Base-by-base conservation (phyloP, 2,888 invertebrate species). In the Leptinotarsa haldemani region DNA sequence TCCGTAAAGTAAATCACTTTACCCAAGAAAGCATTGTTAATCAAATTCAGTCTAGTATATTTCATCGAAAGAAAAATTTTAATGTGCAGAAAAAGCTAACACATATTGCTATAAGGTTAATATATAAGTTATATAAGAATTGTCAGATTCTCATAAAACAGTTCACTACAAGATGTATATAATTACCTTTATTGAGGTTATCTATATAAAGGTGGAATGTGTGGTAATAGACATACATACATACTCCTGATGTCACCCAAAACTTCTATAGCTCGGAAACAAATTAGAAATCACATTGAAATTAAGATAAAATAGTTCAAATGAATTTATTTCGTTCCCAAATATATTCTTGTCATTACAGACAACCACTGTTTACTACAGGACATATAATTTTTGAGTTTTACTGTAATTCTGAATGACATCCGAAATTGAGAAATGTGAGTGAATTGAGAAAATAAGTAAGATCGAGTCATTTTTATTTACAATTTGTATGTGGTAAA, bases 181-280 rank as follows among this genome's bases (percentile, higher is more conserved):
- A 25, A 48, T 69, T 50, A 50, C 48, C 22, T 4, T 68, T 53
- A 46, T 53, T 50, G 50, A 70, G 69, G 52, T 22, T 75, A 75
- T 74, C 69, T 77, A 77, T 66, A 77, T 65, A 71, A 71, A 68
- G 52, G 25, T 77, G 77, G 77, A 77, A 77, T 77, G 77, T 70
- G 68, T 65, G 67, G 61, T 69, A 70, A 65, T 74, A 72, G 65
- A 70, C 70, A 73, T 63, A 70, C 63, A 67, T 30, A 12, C 18
- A 46, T 46, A 50, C 16, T 50, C 1, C n/a, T 46, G 56, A 56
- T 46, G 68, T 46, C 46, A 30, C 16, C 40, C 40, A 56, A 40
- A 56, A 56, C 58, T 73, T 15, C 7, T 50, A 15, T n/a, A 16
- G 50, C n/a, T 50, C 50, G 2, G 50, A 50, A 50, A n/a, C 12